Evolutionary conservation across 2,113 vertebrate genomes (phyloP), one percentile per base, ranked within the genome.

Genomic region (Sapajus apella): DNA sequence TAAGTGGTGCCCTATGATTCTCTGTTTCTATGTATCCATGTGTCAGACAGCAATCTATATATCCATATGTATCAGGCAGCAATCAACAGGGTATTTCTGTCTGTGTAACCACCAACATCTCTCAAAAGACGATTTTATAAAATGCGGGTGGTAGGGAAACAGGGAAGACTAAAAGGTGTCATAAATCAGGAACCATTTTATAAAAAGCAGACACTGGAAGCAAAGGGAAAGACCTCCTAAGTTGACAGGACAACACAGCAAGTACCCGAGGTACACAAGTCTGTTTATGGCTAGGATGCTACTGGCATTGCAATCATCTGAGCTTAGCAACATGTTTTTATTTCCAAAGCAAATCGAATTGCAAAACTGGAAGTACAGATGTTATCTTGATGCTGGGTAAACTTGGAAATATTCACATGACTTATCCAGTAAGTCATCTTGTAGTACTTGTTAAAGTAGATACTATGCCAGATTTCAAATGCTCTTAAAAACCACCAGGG

Each of bases 401-500:
- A 96, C 94, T 32, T 80, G 68, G 50, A 66, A 89, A 61, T 95
- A 81, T 5, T 75, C 43, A 89, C 40, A 91, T 30, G 11, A 94
- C 64, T 96, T 75, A 94, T 37, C 52, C 88, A 55, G 90, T 52
- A 96, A 96, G 75, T 52, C 66, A 50, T 85, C 79, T 83, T 92
- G 82, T 30, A 95, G 43, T 32, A 85, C 75, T 73, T 86, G 86
- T 83, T 70, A 58, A 87, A 56, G 35, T 3, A 94, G 79, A 89
- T 16, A 5, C 14, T 43, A 35, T 8, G 47, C 73, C 95, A 96
- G 86, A 91, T 96, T 93, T 83, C 55, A 97, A 93, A 89, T 40
- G 47, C 82, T 93, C 84, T 97, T 80, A 50, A 95, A 92, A 96
- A 96, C 72, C 47, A n/a, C 56, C 47, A 83, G 64, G 30, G 55